Evolutionary conservation across 2,888 invertebrate genomes (phyloP), one percentile per base, ranked within the genome.

Genomic region (Hypercompe scribonia): DNA sequence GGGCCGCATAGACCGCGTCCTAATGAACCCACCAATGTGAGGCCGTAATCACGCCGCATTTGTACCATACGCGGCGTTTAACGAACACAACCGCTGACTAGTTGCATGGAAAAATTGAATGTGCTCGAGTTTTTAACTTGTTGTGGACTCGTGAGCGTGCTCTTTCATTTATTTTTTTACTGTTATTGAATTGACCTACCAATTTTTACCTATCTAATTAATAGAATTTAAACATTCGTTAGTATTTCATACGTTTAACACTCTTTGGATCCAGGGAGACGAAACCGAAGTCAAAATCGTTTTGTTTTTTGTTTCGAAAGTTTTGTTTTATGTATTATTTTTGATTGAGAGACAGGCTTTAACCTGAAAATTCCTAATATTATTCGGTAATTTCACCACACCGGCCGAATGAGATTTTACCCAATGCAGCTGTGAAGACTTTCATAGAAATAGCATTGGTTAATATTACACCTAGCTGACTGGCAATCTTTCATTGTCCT

Each of bases 11-110:
- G 81, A 82, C 82, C 83, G 66, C 77, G 71, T 72, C 50, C 80
- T 84, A 84, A 84, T 84, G 84, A 84, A 82, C 71, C 84, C 72
- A 65, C 79, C 76, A 68, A 78, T 74, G 78, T 74, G 75, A 72
- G 65, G 67, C 66, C 61, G 75, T 81, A 84, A 84, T 84, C 78
- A 84, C 77, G 78, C 79, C 74, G 66, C 78, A 80, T 76, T 78
- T 69, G 64, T 67, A 70, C 77, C 81, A 58, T 71, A 76, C 76
- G 76, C 68, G 70, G 74, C 75, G 70, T 63, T 78, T 77, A 83
- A 77, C 75, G 66, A 75, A 77, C 68, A 76, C 68, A 73, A 78
- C 75, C 68, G 46, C 46, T 18, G 63, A 58, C 71, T 72, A 50
- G 65, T 66, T 74, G 68, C 58, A 46, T 28, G 65, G 54, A 54